Conservation (phyloP, 2,888 invertebrate species). For the Lasioglossum pauxillum region DNA sequence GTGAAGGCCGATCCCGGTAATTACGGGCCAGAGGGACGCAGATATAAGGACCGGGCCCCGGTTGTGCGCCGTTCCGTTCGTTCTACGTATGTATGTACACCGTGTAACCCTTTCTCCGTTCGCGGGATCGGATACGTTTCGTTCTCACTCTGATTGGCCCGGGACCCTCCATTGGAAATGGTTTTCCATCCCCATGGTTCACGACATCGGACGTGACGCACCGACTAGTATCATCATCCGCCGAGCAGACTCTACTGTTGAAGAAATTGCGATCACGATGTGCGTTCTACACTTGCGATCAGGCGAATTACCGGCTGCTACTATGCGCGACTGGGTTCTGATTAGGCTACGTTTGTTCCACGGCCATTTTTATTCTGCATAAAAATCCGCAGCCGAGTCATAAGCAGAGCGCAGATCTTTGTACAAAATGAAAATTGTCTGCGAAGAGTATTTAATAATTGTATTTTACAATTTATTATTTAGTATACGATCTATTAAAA, state of each 20-base stretch:
- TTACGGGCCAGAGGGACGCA: constrained; percentile 79
- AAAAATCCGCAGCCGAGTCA: too few relatives aligned
- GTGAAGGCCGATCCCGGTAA: constrained; percentile 83
- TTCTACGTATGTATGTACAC: not conserved
- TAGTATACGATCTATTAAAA: too few relatives aligned
- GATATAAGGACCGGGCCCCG: constrained; percentile 65
- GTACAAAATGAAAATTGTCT: too few relatives aligned
- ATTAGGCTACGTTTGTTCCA: not conserved
- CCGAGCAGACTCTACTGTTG: not conserved
- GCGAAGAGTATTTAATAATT: too few relatives aligned
- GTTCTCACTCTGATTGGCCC: constrained; percentile 12
- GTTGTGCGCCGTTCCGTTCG: not conserved
- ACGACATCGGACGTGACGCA: constrained; percentile 49
- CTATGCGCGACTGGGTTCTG: constrained; percentile 4
- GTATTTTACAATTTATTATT: too few relatives aligned
- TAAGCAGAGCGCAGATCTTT: too few relatives aligned
- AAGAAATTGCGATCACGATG: constrained; percentile 5
- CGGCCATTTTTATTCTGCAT: too few relatives aligned
- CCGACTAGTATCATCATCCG: not conserved
- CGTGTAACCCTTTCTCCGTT: constrained; percentile 10
- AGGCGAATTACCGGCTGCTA: constrained; percentile 14
- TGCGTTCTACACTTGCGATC: not conserved
- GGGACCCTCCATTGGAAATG: constrained; percentile 44
- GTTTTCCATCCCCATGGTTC: constrained; percentile 43
- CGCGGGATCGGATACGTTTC: constrained; percentile 23